Base-by-base conservation (phyloP, 64 coral and sea anemone species). In the Exaiptasia diaphana region DNA sequence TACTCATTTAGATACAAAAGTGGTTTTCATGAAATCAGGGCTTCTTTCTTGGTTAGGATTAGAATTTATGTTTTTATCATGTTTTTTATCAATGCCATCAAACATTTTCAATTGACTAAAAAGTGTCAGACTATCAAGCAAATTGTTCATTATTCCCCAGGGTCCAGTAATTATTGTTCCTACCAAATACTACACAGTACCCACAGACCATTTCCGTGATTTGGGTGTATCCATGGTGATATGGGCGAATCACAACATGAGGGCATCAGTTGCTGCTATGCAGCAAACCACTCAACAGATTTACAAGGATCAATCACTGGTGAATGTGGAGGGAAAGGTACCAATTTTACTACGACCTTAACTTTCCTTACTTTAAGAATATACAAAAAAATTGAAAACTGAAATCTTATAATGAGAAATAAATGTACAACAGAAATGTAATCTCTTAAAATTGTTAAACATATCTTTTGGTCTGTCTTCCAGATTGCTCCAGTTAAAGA, bases 231-330 rank as follows among this genome's bases (percentile, higher is more conserved):
- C 95, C 48, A 30, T 99, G 48, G 85, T 99, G 37, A 93, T 99
- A 38, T 99, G 95, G 95, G 95, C 95, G 13, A 99, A 99, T 77
- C 95, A 99, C 58, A 99, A 99, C 80, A 64, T 99, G 79, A 79
- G 95, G 38, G 90, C 95, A 40, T 92, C 79, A 61, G 81, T 99
- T 18, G 68, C 85, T 4, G 95, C 95, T 2, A 99, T 99, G 67
- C 85, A 99, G 60, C 80, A 93, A 24, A 88, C 86, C 21, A 85
- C 95, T 14, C 85, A 88, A 62, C 95, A 99, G 43, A 99, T 99
- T 72, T 92, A 57, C 58, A 78, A 99, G 12, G 95, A 99, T 44
- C 95, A 99, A 33, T 99, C 95, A 8, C 62, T 99, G 14, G 81
- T 99, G 7, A 99, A 99, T 73, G 95, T 99, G 13, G 95, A 99